phyloP scores from a whole-genome alignment of 2,888 invertebrate species.

The Nymphalis urticae region DNA sequence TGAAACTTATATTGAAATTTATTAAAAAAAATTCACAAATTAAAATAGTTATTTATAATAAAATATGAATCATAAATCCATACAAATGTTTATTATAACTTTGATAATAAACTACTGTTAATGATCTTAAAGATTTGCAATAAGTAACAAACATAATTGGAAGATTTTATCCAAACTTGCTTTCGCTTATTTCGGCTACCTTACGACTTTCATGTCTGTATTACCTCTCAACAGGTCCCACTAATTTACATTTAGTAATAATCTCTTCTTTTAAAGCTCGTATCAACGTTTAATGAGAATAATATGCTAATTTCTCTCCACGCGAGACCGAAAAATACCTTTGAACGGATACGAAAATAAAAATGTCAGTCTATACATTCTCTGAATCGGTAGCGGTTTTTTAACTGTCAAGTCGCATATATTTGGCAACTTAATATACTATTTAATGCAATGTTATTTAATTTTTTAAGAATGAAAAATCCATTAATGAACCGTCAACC shows the following conservation, averaged over 20 bases:
- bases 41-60: too few species aligned
- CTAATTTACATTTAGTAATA: constrained; percentile 34
- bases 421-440: not conserved
- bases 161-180: not conserved
- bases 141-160: not conserved
- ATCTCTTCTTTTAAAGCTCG: constrained; percentile 27
- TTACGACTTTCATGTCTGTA: constrained; percentile 21
- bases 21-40: too few species aligned
- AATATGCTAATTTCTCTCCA: constrained; percentile 33
- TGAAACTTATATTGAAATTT: too few species aligned
- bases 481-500: not conserved
- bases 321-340: constrained; percentile 25
- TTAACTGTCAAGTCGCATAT: constrained; percentile 8
- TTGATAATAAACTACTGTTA: not conserved
- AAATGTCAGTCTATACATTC: constrained; percentile 17
- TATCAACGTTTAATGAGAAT: constrained; percentile 33
- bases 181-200: constrained; percentile 10
- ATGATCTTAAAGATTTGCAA: not conserved
- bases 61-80: too few species aligned
- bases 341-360: constrained; percentile 24
- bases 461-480: not conserved
- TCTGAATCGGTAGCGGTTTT: constrained; percentile 22
- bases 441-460: not conserved
- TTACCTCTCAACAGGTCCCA: constrained; percentile 13
- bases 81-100: too few species aligned